These are phyloP conservation scores for Hemibagrus guttatus DNA, from an alignment of 2,797 vertebrate species.

Conservation along the genomic window DNA sequence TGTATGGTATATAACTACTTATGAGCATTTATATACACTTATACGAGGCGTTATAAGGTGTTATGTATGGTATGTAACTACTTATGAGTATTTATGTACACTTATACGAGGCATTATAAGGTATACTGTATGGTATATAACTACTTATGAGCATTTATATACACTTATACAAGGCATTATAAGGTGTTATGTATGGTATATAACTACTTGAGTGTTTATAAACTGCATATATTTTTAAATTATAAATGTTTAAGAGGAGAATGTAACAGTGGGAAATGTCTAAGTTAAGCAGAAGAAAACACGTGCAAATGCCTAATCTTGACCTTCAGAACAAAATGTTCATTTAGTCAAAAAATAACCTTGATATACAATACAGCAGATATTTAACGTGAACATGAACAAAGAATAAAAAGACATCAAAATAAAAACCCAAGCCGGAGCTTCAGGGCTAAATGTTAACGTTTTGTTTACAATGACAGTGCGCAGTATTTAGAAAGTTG, in stretches of 20 bases:
- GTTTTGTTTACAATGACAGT: background rate
- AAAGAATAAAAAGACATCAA: background rate
- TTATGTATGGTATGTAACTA: too few species aligned
- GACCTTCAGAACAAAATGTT: background rate
- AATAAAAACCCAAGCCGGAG: background rate
- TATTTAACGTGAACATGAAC: background rate
- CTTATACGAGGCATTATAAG: too few species aligned
- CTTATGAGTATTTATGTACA: too few species aligned
- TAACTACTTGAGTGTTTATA: too few species aligned
- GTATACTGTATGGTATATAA: too few species aligned
- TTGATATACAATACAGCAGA: background rate
- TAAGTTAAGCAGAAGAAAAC: background rate
- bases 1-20: too few species aligned
- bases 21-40: background rate
- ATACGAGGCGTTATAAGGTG: background rate
- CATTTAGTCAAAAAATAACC: background rate
- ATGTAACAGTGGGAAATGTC: background rate
- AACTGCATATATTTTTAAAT: too few species aligned
- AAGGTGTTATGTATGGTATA: too few species aligned
- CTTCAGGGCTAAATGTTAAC: background rate
- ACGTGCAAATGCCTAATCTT: background rate
- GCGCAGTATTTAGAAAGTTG: background rate
- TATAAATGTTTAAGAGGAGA: background rate
- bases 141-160: too few species aligned
- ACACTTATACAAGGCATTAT: too few species aligned